Conservation (phyloP, 2,888 invertebrate genomes). For the Tribolium freemani region DNA sequence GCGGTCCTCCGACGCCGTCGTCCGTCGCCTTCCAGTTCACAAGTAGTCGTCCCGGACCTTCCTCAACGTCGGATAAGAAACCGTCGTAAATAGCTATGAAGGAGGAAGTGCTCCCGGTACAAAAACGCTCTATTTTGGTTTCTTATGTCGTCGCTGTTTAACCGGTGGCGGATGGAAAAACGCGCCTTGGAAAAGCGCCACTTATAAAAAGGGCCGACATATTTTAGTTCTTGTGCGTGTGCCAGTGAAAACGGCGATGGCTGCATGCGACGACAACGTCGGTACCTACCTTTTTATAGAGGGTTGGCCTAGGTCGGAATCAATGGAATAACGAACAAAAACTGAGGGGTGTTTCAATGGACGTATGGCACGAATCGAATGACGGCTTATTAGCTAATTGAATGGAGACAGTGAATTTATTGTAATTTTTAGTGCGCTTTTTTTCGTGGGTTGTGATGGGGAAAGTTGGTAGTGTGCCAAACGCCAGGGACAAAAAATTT, state of each 20-base stretch:
- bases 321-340: conserved; percentile 2
- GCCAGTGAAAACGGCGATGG: conserved; percentile 37
- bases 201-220: conserved; percentile 61
- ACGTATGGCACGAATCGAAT: background rate
- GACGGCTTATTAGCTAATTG: too few species aligned
- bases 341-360: background rate
- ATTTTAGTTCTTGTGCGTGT: conserved; percentile 55
- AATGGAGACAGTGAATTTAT: background rate
- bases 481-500: too few species aligned
- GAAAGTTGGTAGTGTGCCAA: too few species aligned
- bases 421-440: background rate
- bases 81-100: conserved; percentile 51
- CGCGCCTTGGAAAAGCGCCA: conserved; percentile 49
- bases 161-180: conserved; percentile 56
- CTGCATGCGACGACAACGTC: conserved; percentile 8
- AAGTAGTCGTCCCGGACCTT: conserved; percentile 45
- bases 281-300: conserved; percentile 58
- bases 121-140: conserved; percentile 66
- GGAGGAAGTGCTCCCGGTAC: conserved; percentile 49
- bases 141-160: conserved; percentile 56
- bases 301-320: conserved; percentile 54
- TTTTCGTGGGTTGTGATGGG: background rate
- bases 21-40: background rate
- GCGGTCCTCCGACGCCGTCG: too few species aligned
- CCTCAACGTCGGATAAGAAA: conserved; percentile 51